A percentile compares a stretch with the other conserved stretches of the same genome.
Conservation (phyloP, 2,888 invertebrate genomes). For the Minunthozetes semirufus region DNA sequence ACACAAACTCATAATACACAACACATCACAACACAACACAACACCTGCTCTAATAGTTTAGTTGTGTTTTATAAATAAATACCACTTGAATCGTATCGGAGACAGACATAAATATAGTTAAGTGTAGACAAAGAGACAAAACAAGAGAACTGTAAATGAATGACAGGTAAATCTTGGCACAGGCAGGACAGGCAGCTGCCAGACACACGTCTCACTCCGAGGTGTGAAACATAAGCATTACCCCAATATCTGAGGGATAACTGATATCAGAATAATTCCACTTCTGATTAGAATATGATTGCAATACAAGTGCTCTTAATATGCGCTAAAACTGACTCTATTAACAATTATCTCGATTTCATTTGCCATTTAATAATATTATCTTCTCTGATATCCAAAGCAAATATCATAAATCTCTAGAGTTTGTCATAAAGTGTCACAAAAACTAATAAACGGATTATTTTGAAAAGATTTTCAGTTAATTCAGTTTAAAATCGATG, state of each 20-base stretch:
- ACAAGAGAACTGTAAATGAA: neutral
- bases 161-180: slow-evolving; percentile 22
- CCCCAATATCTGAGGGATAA: neutral
- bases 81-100: slow-evolving; percentile 13
- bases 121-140: slow-evolving; percentile 11
- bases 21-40: no score
- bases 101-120: slow-evolving; percentile 4
- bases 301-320: neutral
- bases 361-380: neutral
- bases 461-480: neutral
- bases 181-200: neutral
- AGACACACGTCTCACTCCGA: slow-evolving; percentile 7
- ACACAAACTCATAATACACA: slow-evolving; percentile 1
- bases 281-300: slow-evolving; percentile 10
- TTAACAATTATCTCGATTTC: neutral
- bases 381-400: no score
- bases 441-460: neutral
- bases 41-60: slow-evolving; percentile 25
- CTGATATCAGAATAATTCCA: neutral
- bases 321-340: neutral
- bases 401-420: no score
- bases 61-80: slow-evolving; percentile 20
- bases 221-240: neutral
- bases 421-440: neutral
- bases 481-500: neutral